Percentiles rank a stretch among this genome's conserved stretches.
These are phyloP conservation scores for Tetragonisca angustula DNA, from an alignment of 2,888 invertebrate genomes.

Conservation along the genomic window DNA sequence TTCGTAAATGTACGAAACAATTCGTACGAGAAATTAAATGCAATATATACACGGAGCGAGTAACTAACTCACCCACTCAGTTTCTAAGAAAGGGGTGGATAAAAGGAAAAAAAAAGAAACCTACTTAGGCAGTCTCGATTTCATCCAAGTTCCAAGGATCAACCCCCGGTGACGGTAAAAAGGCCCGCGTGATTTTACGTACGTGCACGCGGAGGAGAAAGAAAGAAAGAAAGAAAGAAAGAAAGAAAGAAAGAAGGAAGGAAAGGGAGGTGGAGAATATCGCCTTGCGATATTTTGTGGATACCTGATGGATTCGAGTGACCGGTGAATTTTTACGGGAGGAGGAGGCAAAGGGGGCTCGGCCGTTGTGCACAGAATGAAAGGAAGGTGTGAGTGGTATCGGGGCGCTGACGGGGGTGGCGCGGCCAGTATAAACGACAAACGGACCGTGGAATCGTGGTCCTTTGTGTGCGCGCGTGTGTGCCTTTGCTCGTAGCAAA, in stretches of 20 bases:
- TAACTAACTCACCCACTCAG: neutral
- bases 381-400: constrained; percentile 29
- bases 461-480: constrained; percentile 45
- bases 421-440: constrained; percentile 60
- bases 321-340: constrained; percentile 78
- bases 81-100: neutral
- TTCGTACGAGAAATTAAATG: neutral
- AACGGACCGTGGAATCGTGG: constrained; percentile 62
- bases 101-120: neutral
- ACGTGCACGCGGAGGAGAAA: constrained; percentile 33
- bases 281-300: constrained; percentile 81
- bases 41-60: neutral
- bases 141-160: constrained; percentile 21
- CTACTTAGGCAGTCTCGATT: neutral
- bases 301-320: constrained; percentile 79
- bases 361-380: constrained; percentile 19
- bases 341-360: neutral
- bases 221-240: constrained; percentile 49
- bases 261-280: constrained; percentile 52
- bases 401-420: constrained; percentile 10
- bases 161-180: constrained; percentile 21
- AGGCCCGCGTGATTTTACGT: constrained; percentile 53
- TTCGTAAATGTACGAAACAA: neutral
- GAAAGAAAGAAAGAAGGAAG: constrained; percentile 14
- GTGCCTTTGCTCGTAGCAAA: constrained; percentile 60